Evolutionary conservation across 2,797 vertebrate species (phyloP).

Genomic region (Chelonia mydas): DNA sequence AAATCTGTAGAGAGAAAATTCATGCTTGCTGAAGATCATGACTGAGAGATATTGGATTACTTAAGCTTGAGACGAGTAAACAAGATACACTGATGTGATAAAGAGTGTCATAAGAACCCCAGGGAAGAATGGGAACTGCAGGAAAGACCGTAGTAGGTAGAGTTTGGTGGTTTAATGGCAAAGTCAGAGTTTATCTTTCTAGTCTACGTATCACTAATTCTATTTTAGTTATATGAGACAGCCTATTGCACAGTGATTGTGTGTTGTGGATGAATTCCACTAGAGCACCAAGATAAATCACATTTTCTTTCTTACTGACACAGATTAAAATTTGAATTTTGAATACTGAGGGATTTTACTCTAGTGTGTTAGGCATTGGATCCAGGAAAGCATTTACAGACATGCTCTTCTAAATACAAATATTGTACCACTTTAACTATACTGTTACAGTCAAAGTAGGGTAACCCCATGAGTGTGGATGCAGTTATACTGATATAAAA

Average conservation of each 20-base stretch:
- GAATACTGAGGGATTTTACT: background rate
- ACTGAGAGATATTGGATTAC: background rate
- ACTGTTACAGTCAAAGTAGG: background rate
- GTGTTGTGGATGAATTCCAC: conserved; percentile 2
- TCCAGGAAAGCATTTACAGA: background rate
- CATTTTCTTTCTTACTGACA: conserved; percentile 12
- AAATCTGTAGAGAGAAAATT: background rate
- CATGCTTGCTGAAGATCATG: background rate
- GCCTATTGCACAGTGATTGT: background rate
- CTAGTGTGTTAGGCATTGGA: conserved; percentile 5
- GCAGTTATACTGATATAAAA: background rate
- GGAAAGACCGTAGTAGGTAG: background rate
- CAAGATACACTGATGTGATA: background rate
- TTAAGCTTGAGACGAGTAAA: background rate
- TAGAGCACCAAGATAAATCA: background rate
- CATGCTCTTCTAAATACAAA: background rate
- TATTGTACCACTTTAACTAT: background rate
- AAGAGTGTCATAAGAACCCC: fast-evolving
- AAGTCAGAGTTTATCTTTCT: background rate
- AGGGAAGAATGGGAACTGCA: background rate
- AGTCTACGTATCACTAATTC: background rate
- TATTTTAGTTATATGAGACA: conserved; percentile 1
- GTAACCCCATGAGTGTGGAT: background rate
- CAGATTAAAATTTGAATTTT: conserved; percentile 20
- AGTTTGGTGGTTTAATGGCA: background rate